Conservation (phyloP, 2,888 invertebrate species). For the Drosophila maculinotata region DNA sequence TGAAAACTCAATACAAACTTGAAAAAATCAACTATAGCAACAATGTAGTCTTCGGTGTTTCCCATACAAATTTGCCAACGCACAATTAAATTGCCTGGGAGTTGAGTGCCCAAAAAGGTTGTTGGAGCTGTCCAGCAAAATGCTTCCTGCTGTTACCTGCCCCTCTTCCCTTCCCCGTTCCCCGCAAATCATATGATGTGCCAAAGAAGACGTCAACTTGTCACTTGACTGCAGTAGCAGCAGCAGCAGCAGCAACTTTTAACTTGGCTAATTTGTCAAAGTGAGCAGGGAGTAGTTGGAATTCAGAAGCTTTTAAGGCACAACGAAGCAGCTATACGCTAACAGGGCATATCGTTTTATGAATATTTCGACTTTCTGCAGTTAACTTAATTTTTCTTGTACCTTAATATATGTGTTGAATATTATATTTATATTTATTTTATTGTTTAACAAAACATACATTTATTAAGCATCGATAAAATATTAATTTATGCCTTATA, state of each 20-base stretch:
- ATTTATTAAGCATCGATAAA: no score
- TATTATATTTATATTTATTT: no score
- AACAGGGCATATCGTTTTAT: no score
- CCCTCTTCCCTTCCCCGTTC: no score
- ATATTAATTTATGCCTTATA: no score
- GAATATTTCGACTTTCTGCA: no score
- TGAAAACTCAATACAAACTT: not conserved
- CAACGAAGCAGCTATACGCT: slow-evolving; percentile 11
- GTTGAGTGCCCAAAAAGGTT: slow-evolving; percentile 21
- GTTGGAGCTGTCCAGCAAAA: slow-evolving; percentile 32
- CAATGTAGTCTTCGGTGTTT: slow-evolving; percentile 25
- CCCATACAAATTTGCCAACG: slow-evolving; percentile 70
- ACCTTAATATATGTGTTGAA: not conserved
- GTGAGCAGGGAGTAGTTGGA: slow-evolving; percentile 7
- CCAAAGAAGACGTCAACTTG: slow-evolving; percentile 71
- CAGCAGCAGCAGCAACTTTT: slow-evolving; percentile 39
- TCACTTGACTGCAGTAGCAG: slow-evolving; percentile 52
- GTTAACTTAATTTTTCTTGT: no score
- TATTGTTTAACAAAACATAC: no score
- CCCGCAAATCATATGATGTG: slow-evolving; percentile 27
- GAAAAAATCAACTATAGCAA: slow-evolving; percentile 6
- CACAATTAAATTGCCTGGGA: slow-evolving; percentile 74
- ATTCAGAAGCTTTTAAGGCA: not conserved
- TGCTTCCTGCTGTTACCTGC: slow-evolving; percentile 36
- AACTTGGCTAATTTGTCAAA: slow-evolving; percentile 74